Percentiles rank a stretch among this genome's conserved stretches.
These are phyloP conservation scores for Eilema sororculum DNA, from an alignment of 2,888 invertebrate species.

Conservation along the genomic window DNA sequence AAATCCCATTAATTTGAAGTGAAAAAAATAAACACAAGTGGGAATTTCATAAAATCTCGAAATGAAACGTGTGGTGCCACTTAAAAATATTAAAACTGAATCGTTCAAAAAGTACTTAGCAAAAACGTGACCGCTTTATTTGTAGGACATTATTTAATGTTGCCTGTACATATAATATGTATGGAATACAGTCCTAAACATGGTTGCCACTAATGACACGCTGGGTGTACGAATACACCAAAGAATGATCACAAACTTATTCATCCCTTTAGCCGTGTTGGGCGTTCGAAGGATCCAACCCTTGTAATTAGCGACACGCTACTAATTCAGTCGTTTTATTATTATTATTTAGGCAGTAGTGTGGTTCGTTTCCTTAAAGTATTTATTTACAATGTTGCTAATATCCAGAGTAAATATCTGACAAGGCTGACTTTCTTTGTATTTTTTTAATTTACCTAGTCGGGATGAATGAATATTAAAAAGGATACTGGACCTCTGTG, in stretches of 20 bases:
- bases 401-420: background rate
- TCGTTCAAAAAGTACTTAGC: conserved; percentile 52
- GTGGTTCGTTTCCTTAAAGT: conserved; percentile 10
- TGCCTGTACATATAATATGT: conserved; percentile 52
- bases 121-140: conserved; percentile 69
- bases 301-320: conserved; percentile 74
- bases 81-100: conserved; percentile 45
- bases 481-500: no score
- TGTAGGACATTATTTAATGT: conserved; percentile 70
- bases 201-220: conserved; percentile 76
- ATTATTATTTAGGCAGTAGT: conserved; percentile 44
- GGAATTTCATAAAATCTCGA: conserved; percentile 32
- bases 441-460: background rate
- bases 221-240: conserved; percentile 62
- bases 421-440: background rate
- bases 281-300: conserved; percentile 68
- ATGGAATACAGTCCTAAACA: conserved; percentile 69
- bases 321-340: conserved; percentile 62
- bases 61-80: conserved; percentile 32
- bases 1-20: conserved; percentile 20
- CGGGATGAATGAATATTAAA: background rate
- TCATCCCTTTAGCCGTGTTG: conserved; percentile 69
- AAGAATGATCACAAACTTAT: conserved; percentile 79
- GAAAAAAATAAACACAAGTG: conserved; percentile 30
- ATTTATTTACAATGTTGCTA: background rate